Base-by-base conservation (phyloP, 2,888 invertebrate species). In the Microctonus brassicae region DNA sequence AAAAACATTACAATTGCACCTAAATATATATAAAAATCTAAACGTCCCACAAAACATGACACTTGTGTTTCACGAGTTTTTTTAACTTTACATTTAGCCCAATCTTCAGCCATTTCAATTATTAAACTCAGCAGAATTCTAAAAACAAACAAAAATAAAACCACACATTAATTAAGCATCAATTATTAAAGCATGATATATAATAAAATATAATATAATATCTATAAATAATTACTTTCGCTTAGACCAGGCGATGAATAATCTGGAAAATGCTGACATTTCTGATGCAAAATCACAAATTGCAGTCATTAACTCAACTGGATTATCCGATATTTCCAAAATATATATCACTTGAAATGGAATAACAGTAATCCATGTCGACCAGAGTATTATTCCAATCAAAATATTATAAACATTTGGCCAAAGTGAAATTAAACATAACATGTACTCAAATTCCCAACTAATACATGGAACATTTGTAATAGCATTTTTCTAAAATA, bases 261-360 rank as follows among this genome's bases (percentile, higher is more conserved):
- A 36, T 36, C 69, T 69, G 1, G 29, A 5, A 20, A 17, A 47
- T 20, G 17, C 6, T 17, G 47, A 17, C 17, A 47, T 47, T 47
- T 47, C 47, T 2, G 55, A n/a, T 0, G 52, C 5, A 4, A 73
- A 53, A 22, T 62, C 26, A 24, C 57, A 47, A 52, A 69, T 29
- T 3, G 39, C 61, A 6, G 34, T 47, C 61, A 73, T 42, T 2
- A 65, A 55, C 17, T 57, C 0, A 61, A 55, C 4, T 1, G 22
- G 1, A 63, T 69, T 20, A 6, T 61, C 22, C 10, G 20, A 39
- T 4, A 22, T 3, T 0, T 33, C 55, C 1, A 11, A 20, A n/a
- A 33, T 33, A 13, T 62, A 24, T 42, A 55, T 62, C 0, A 36
- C 11, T 62, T 69, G 66, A 57, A 73, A 73, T 20, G 73, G 73